Evolutionary conservation across 2,888 invertebrate species (phyloP).

Genomic region (Cheilosia grossa): DNA sequence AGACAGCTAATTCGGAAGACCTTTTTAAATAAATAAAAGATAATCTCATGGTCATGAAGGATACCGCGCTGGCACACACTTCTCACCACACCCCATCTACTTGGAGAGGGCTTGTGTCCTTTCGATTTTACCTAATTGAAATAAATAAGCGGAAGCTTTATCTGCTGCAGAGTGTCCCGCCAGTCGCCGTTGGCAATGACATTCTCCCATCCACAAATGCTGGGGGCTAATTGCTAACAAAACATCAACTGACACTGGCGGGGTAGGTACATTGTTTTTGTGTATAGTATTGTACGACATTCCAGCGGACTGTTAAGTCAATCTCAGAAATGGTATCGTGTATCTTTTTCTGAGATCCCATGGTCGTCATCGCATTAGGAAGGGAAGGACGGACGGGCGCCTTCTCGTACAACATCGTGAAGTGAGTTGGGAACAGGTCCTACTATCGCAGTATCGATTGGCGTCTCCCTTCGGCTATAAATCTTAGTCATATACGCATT

Average conservation of each 20-base stretch:
- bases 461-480: background rate
- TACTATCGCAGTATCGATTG: slow-evolving; percentile 22
- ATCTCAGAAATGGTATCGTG: slow-evolving; percentile 35
- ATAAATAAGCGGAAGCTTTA: slow-evolving; percentile 35
- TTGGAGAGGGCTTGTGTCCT: background rate
- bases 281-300: background rate
- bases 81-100: background rate
- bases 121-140: slow-evolving; percentile 44
- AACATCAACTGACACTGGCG: background rate
- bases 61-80: background rate
- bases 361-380: background rate
- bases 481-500: background rate
- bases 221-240: slow-evolving; percentile 26
- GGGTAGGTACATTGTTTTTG: background rate
- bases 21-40: slow-evolving; percentile 47
- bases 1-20: slow-evolving; percentile 27
- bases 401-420: background rate
- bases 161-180: slow-evolving; percentile 5
- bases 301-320: background rate
- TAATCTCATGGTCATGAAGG: slow-evolving; percentile 19
- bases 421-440: background rate
- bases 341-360: slow-evolving; percentile 31
- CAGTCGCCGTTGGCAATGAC: background rate
- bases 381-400: background rate
- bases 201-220: slow-evolving; percentile 4